Conservation (phyloP, 2,113 vertebrate genomes). For the Hippotragus niger region DNA sequence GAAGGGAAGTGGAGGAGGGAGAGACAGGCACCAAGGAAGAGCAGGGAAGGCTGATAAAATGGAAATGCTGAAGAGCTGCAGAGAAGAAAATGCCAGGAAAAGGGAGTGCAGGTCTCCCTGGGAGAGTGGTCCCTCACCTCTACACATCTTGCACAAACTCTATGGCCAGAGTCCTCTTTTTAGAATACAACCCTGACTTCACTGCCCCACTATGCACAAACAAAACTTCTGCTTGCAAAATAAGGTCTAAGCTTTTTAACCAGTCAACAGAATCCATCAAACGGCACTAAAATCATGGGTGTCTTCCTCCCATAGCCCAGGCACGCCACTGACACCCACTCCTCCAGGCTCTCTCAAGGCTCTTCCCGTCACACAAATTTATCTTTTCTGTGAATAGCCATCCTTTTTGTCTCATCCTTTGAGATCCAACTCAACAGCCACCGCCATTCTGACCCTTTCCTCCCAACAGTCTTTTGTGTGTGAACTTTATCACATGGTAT, state of each 20-base stretch:
- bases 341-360: neutral
- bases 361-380: neutral
- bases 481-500: neutral
- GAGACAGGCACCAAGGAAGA: neutral
- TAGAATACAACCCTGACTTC: neutral
- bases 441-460: neutral
- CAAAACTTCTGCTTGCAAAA: neutral
- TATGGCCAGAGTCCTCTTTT: neutral
- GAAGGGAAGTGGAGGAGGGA: neutral
- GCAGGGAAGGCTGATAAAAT: neutral
- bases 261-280: neutral
- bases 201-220: neutral
- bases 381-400: neutral
- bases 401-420: neutral
- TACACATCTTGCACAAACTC: neutral
- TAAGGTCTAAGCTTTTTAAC: neutral
- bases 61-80: neutral
- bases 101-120: neutral
- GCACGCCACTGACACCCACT: neutral
- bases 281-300: neutral
- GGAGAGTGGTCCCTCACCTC: neutral
- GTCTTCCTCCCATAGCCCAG: neutral
- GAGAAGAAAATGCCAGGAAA: neutral
- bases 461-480: neutral
- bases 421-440: neutral